Base-by-base conservation (phyloP, 1,140 invertebrate genomes). In the Caenorhabditis latens region DNA sequence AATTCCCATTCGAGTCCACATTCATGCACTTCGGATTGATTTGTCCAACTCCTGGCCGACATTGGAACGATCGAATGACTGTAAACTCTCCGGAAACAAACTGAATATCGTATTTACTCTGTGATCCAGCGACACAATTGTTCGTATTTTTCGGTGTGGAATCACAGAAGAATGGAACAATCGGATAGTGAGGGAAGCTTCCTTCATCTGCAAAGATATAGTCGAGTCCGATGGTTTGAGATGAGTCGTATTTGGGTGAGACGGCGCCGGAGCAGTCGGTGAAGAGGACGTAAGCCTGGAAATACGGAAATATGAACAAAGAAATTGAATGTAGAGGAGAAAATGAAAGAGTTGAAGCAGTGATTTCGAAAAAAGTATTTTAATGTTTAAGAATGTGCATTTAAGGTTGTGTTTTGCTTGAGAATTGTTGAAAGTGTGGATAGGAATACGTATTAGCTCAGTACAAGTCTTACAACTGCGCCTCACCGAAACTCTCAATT, bases 161-260 rank as follows among this genome's bases (percentile, higher is more conserved):
- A 53, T 79, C 71, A 53, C 71, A 79, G 40, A 79, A 79, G 46
- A 79, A 79, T 32, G 71, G 71, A 24, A 79, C 71, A 11, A 79
- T 79, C 11, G 71, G 71, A 14, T 79, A 79, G 46, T 79, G 71
- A 16, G 71, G 71, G 21, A 79, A 79, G 19, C 71, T 79, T 48
- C 71, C 71, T 14, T 79, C 71, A 14, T 79, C 71, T 24, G 71
- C 71, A 8, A 79, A 79, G 4, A 79, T 79, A 11, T 79, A 79
- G n/a, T 79, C 71, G 43, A 79, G 53, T 13, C 11, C 40, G 19
- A 79, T 79, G 7, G 71, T 79, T 79, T 79, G 71, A 9, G 71
- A 79, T 1, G 71, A 79, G 21, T 79, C 46, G 21, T 79, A 79
- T n/a, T 79, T 79, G 43, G 46, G 2, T 19, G 46, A 53, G n/a